A percentile compares a stretch with the other conserved stretches of the same genome.
These are phyloP conservation scores for Drosophila kuntzei DNA, from an alignment of 2,888 invertebrate genomes.

Conservation along the genomic window DNA sequence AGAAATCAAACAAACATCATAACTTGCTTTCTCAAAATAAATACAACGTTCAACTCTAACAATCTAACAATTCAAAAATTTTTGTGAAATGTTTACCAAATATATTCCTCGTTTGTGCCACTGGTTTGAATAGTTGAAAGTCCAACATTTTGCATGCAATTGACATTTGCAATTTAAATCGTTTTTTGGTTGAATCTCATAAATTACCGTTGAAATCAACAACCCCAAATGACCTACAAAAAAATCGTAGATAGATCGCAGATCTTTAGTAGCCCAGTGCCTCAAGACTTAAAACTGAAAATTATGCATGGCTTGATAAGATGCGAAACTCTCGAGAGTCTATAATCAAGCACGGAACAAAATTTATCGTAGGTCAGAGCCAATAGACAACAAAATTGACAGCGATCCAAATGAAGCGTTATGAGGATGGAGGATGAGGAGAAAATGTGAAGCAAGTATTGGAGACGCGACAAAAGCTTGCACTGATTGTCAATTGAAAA, in stretches of 20 bases:
- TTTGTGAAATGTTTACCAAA: slow-evolving; percentile 23
- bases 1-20: not conserved
- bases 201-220: slow-evolving; percentile 52
- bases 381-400: slow-evolving; percentile 57
- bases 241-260: slow-evolving; percentile 18
- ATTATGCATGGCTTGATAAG: slow-evolving; percentile 64
- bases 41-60: not conserved
- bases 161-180: slow-evolving; percentile 62
- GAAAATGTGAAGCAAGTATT: not conserved
- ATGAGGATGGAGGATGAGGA: slow-evolving; percentile 9
- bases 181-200: slow-evolving; percentile 35
- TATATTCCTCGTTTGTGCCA: slow-evolving; percentile 30
- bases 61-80: no score
- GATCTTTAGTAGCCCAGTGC: slow-evolving; percentile 33
- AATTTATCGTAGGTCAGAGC: slow-evolving; percentile 74
- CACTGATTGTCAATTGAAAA: slow-evolving; percentile 55
- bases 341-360: slow-evolving; percentile 70
- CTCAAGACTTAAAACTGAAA: slow-evolving; percentile 36
- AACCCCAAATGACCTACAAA: slow-evolving; percentile 59
- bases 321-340: slow-evolving; percentile 41
- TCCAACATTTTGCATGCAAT: slow-evolving; percentile 28
- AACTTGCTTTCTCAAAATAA: not conserved
- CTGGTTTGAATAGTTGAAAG: slow-evolving; percentile 18
- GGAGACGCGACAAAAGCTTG: slow-evolving; percentile 38
- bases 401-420: slow-evolving; percentile 46